phyloP scores from a whole-genome alignment of 2,888 invertebrate species.

The Desoria tigrina region DNA sequence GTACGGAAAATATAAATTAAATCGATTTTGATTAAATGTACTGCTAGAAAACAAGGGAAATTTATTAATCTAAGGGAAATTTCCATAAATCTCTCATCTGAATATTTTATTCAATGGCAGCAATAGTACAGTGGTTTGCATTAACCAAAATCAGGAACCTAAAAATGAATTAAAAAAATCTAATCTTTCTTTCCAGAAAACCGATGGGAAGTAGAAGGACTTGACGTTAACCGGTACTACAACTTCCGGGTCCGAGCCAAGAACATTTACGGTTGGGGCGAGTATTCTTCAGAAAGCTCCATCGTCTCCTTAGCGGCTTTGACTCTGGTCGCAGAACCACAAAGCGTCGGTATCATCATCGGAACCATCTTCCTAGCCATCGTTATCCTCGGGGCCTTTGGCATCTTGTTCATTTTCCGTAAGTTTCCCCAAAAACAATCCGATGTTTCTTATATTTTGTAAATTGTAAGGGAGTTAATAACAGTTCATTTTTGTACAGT shows the following conservation, averaged over 20 bases:
- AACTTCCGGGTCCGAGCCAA: conserved; percentile 75
- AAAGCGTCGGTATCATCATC: conserved; percentile 62
- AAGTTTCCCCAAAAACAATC: conserved; percentile 16
- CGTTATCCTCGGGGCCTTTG: conserved; percentile 58
- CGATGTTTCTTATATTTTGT: too few species aligned
- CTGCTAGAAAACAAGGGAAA: too few species aligned
- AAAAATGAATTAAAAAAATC: too few species aligned
- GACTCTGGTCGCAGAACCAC: conserved; percentile 61
- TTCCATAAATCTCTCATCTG: too few species aligned
- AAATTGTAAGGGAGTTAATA: too few species aligned
- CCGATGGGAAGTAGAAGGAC: conserved; percentile 75
- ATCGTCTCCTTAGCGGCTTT: conserved; percentile 63
- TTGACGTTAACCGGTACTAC: conserved; percentile 66
- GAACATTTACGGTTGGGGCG: conserved; percentile 81
- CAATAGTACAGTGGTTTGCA: too few species aligned
- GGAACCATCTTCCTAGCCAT: conserved; percentile 64
- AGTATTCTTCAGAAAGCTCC: conserved; percentile 69
- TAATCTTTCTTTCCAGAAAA: conserved; percentile 65
- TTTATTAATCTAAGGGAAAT: too few species aligned
- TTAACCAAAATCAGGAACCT: too few species aligned
- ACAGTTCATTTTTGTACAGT: conserved; percentile 61
- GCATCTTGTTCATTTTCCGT: conserved; percentile 57
- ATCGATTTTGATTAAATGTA: too few species aligned
- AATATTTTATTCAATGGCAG: too few species aligned
- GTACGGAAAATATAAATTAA: too few species aligned